These are phyloP conservation scores for Sipha flava DNA, from an alignment of 1,140 invertebrate genomes.

Conservation along the genomic window DNA sequence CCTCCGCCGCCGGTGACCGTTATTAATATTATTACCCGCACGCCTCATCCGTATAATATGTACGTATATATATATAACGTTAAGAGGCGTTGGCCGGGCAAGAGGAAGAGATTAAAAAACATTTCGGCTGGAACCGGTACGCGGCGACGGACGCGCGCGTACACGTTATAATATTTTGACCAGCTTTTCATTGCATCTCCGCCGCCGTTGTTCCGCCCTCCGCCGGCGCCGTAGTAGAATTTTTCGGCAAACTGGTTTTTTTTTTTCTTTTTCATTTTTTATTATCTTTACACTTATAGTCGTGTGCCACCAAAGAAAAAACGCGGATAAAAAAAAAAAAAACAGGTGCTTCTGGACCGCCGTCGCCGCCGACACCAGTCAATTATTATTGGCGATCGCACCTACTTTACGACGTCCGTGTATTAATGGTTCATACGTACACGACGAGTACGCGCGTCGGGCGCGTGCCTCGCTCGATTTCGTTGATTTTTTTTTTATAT, in stretches of 20 bases:
- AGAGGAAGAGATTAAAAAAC: conserved; percentile 5
- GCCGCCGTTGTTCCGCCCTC: not conserved
- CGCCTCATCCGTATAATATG: not conserved
- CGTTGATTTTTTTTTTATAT: no score
- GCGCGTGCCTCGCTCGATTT: not conserved
- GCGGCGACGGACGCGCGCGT: no score
- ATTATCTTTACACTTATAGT: not conserved
- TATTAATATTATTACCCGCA: not conserved
- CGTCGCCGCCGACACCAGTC: not conserved
- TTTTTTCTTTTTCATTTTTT: not conserved
- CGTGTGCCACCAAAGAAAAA: conserved; percentile 11
- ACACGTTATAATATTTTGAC: conserved; percentile 19
- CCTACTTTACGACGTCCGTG: conserved; percentile 12
- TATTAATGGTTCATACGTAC: not conserved
- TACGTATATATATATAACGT: no score
- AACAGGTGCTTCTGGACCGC: conserved; percentile 28
- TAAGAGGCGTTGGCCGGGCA: not conserved
- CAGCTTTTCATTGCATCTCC: conserved; percentile 8
- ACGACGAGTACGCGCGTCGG: not conserved
- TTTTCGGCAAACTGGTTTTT: conserved; percentile 30
- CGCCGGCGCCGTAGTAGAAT: not conserved
- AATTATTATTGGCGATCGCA: conserved; percentile 25
- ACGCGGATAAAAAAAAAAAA: not conserved
- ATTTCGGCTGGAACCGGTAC: not conserved
- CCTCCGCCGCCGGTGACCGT: not conserved